A percentile compares a stretch with the other conserved stretches of the same genome.
These are phyloP conservation scores for Heptranchias perlo DNA, from an alignment of 2,113 vertebrate genomes.

Conservation along the genomic window DNA sequence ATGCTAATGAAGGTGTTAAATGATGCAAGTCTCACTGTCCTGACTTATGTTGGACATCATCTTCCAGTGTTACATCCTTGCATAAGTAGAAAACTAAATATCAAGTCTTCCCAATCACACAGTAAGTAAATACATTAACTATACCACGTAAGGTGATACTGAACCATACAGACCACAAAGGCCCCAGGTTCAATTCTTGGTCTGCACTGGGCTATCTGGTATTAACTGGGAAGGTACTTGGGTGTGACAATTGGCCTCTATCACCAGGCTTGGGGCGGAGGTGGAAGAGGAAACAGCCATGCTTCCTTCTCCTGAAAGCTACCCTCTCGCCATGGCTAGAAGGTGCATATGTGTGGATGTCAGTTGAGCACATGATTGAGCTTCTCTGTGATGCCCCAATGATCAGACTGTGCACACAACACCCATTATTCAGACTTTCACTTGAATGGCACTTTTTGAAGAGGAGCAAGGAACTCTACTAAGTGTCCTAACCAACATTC, in stretches of 20 bases:
- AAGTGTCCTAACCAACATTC: not conserved
- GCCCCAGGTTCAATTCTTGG: not conserved
- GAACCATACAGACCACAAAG: not conserved
- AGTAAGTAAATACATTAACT: not conserved
- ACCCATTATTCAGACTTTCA: too few species aligned
- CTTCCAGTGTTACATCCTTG: not conserved
- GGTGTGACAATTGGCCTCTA: not conserved
- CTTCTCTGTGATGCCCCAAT: not conserved
- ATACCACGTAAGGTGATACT: not conserved
- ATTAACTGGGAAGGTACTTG: not conserved
- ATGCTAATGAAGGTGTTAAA: not conserved
- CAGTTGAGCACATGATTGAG: not conserved
- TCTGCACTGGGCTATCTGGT: not conserved
- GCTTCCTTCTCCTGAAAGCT: not conserved
- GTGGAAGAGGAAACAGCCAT: not conserved
- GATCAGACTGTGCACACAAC: too few species aligned
- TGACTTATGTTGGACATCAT: not conserved
- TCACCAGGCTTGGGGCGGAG: not conserved
- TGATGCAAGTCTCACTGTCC: too few species aligned
- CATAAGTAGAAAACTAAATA: not conserved
- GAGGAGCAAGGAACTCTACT: not conserved
- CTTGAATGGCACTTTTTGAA: not conserved
- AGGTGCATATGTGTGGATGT: not conserved
- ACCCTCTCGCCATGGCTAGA: not conserved
- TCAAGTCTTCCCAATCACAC: not conserved